Percentiles rank a stretch among this genome's conserved stretches.
Conservation (phyloP, 2,113 vertebrate species). For the Climacteris rufus region DNA sequence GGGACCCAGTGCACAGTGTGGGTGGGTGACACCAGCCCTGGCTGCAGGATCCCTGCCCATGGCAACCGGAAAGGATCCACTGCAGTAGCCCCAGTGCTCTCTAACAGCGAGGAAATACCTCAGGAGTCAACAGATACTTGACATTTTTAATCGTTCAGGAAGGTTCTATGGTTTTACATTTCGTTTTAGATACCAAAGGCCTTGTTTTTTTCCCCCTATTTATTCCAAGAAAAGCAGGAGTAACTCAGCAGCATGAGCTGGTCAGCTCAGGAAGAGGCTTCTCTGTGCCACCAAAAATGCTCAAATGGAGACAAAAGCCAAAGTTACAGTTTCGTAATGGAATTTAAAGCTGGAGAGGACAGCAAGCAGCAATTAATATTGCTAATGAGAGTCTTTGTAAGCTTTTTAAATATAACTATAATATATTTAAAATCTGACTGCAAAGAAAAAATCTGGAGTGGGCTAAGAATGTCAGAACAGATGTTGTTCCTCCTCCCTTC, state of each 20-base stretch:
- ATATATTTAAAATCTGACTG: not conserved
- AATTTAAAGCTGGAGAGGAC: not conserved
- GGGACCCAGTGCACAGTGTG: not conserved
- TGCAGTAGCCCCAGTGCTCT: not conserved
- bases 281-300: not conserved
- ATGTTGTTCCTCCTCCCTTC: not conserved
- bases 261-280: not conserved
- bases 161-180: not conserved
- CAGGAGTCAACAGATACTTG: not conserved
- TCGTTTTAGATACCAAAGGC: not conserved
- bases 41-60: not conserved
- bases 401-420: not conserved
- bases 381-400: not conserved
- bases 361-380: not conserved
- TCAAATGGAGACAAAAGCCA: not conserved
- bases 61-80: not conserved
- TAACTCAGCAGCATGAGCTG: not conserved
- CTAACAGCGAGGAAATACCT: not conserved
- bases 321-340: not conserved
- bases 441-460: not conserved
- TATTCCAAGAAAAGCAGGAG: not conserved
- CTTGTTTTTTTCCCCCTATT: not conserved
- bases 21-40: fast-evolving
- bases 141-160: not conserved
- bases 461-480: not conserved